Evolutionary conservation across 2,888 invertebrate genomes (phyloP).

Genomic region (Willowsia nigromaculata): DNA sequence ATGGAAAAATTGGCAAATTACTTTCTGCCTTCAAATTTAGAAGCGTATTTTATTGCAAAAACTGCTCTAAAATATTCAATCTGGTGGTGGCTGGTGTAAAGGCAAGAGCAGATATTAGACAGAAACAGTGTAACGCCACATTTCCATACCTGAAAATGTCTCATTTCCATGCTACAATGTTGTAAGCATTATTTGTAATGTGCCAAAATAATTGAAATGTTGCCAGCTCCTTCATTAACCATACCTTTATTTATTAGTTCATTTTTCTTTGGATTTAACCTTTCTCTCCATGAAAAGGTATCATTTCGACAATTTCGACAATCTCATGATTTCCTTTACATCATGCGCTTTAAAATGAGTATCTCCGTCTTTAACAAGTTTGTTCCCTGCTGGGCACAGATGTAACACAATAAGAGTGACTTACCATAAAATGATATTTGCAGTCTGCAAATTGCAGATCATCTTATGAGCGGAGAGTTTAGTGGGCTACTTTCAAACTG

Average conservation of each 20-base stretch:
- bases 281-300: conserved; percentile 49
- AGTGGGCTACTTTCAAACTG: background rate
- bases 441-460: too few relatives aligned
- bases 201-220: conserved; percentile 50
- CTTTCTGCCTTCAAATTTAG: too few relatives aligned
- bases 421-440: background rate
- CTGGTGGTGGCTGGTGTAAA: too few relatives aligned
- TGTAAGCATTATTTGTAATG: background rate
- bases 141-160: too few relatives aligned
- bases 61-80: too few relatives aligned
- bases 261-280: conserved; percentile 32
- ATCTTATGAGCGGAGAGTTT: background rate
- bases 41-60: too few relatives aligned
- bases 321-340: background rate
- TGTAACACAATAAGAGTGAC: conserved; percentile 3
- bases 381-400: conserved; percentile 42
- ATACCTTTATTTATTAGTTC: conserved; percentile 35
- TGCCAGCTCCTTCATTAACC: conserved; percentile 42
- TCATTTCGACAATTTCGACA: conserved; percentile 5
- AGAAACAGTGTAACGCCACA: too few relatives aligned
- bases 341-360: background rate
- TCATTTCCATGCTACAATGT: too few relatives aligned
- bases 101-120: too few relatives aligned
- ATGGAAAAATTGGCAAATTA: too few relatives aligned
- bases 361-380: conserved; percentile 47